These are phyloP conservation scores for Dallia pectoralis DNA, from an alignment of 2,797 vertebrate species.

Conservation along the genomic window DNA sequence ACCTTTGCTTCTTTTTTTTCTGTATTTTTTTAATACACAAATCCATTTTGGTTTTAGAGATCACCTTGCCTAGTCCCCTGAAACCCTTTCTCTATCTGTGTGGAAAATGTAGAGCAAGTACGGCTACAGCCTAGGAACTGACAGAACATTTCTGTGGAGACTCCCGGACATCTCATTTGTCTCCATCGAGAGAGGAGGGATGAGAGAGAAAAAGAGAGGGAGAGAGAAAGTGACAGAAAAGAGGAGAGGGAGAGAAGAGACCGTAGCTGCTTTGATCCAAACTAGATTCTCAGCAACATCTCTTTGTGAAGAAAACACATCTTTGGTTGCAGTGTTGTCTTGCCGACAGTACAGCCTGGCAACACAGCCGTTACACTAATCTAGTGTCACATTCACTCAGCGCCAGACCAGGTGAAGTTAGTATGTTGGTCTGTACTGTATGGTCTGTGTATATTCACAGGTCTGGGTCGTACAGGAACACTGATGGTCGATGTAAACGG, in stretches of 20 bases:
- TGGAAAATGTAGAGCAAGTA: conserved; percentile 61
- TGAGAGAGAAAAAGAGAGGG: conserved; percentile 5
- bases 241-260: too few species aligned
- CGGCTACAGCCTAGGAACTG: conserved; percentile 51
- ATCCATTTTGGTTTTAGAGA: conserved; percentile 58
- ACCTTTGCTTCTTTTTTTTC: conserved; percentile 26
- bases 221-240: too few species aligned
- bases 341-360: neutral
- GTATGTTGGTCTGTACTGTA: neutral
- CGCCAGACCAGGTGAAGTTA: neutral
- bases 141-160: conserved; percentile 22
- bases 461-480: neutral
- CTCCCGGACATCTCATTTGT: conserved; percentile 62
- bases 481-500: neutral
- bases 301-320: conserved; percentile 3
- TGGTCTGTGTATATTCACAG: neutral
- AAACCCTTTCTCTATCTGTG: conserved; percentile 56
- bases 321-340: neutral
- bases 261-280: conserved; percentile 29
- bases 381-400: neutral
- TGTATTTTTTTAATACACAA: conserved; percentile 38
- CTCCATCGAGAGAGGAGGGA: conserved; percentile 61
- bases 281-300: conserved; percentile 53
- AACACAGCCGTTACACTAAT: neutral
- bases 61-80: conserved; percentile 68